A percentile compares a stretch with the other conserved stretches of the same genome.
phyloP scores from a whole-genome alignment of 2,888 invertebrate genomes.

The Epicampocera succincta region DNA sequence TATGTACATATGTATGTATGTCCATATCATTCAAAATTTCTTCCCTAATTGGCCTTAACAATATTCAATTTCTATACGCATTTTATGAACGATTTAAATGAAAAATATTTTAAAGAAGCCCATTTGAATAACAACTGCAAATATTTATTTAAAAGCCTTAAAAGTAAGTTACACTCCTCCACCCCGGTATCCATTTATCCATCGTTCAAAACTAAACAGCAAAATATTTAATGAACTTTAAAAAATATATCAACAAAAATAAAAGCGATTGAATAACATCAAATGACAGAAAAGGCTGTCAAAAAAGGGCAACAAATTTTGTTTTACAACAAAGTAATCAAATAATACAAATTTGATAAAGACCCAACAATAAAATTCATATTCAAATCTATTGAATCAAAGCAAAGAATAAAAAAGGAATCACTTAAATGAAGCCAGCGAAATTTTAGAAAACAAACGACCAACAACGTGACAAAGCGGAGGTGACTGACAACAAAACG shows the following conservation, averaged over 20 bases:
- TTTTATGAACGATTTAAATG: too few relatives aligned
- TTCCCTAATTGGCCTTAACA: not conserved
- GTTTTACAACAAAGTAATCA: conserved; percentile 54
- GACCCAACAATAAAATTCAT: conserved; percentile 37
- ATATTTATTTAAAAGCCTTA: conserved; percentile 64
- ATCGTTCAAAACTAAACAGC: conserved; percentile 18
- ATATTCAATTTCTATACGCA: too few relatives aligned
- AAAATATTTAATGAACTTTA: conserved; percentile 64
- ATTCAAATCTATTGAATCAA: conserved; percentile 58
- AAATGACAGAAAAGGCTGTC: not conserved
- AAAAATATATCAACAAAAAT: conserved; percentile 34
- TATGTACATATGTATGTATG: not conserved
- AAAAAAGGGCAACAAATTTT: conserved; percentile 62
- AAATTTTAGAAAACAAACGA: conserved; percentile 35
- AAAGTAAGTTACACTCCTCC: conserved; percentile 30
- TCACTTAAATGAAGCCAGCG: conserved; percentile 55
- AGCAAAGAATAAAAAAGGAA: conserved; percentile 28
- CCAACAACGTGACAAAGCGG: conserved; percentile 43
- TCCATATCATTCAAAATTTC: not conserved
- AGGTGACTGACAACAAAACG: conserved; percentile 31
- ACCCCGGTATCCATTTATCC: conserved; percentile 13
- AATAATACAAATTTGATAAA: conserved; percentile 64
- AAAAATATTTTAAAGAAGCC: too few relatives aligned
- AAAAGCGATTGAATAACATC: conserved; percentile 28
- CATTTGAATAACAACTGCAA: conserved; percentile 23